Conservation (phyloP, 1,140 invertebrate species). For the Manduca sexta region DNA sequence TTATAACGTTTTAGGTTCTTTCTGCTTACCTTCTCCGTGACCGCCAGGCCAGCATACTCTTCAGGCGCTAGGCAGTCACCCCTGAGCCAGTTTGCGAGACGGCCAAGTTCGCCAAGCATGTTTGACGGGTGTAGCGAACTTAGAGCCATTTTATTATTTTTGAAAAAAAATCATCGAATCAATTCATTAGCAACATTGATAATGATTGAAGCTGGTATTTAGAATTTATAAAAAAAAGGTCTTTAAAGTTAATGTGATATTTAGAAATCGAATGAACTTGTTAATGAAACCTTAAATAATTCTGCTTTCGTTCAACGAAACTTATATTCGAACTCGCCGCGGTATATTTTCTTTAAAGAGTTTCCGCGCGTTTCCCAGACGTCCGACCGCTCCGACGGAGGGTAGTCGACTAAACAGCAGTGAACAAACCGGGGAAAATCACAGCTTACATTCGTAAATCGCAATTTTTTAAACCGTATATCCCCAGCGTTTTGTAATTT, state of each 20-base stretch:
- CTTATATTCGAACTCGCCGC: background rate
- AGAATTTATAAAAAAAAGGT: no score
- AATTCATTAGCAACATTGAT: no score
- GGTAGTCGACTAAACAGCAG: slow-evolving; percentile 1
- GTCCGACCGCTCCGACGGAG: slow-evolving; percentile 7
- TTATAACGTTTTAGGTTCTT: background rate
- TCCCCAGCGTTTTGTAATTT: slow-evolving; percentile 1
- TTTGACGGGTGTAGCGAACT: slow-evolving; percentile 54
- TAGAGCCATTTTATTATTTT: slow-evolving; percentile 38
- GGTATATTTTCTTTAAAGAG: background rate
- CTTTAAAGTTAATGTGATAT: no score
- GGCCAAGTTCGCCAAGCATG: slow-evolving; percentile 59
- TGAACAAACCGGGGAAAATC: background rate
- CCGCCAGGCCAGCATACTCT: slow-evolving; percentile 54
- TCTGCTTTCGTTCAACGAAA: no score
- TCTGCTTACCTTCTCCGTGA: slow-evolving; percentile 58
- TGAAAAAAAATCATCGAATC: no score
- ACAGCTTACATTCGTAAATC: background rate
- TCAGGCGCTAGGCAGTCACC: slow-evolving; percentile 56
- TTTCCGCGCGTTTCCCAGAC: background rate
- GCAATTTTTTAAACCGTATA: slow-evolving; percentile 1
- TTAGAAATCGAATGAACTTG: no score
- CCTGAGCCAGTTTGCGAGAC: slow-evolving; percentile 59
- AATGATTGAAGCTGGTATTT: no score
- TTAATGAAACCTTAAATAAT: no score